These are phyloP conservation scores for Anoplius nigerrimus DNA, from an alignment of 2,888 invertebrate species.

Conservation along the genomic window DNA sequence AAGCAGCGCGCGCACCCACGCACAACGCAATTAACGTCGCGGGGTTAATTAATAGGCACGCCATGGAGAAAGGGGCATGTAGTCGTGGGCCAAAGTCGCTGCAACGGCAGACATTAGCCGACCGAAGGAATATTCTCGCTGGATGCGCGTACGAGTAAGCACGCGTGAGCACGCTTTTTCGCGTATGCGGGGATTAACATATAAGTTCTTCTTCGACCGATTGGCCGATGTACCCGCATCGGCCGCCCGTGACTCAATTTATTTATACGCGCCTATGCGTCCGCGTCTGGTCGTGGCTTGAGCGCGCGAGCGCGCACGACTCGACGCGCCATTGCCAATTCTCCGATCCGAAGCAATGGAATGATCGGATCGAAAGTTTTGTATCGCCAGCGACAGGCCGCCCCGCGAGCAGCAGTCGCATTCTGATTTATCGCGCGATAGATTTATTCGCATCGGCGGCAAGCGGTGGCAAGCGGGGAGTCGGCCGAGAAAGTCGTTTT, in stretches of 20 bases:
- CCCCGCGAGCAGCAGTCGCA: neutral
- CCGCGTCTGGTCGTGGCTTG: conserved; percentile 16
- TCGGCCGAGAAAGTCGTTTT: conserved; percentile 33
- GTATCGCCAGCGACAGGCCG: neutral
- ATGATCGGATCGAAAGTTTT: no score
- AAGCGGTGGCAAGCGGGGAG: neutral
- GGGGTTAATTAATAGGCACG: conserved; percentile 61
- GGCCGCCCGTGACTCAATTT: no score
- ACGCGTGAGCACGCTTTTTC: no score
- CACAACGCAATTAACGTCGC: conserved; percentile 61
- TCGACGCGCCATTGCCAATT: no score
- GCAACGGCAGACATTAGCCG: conserved; percentile 49
- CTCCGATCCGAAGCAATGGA: no score
- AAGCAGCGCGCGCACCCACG: conserved; percentile 30
- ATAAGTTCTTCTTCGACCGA: no score
- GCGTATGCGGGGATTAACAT: no score
- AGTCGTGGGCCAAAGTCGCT: conserved; percentile 50
- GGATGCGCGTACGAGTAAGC: no score
- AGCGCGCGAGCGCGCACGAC: conserved; percentile 1
- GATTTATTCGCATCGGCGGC: neutral
- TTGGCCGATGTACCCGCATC: no score
- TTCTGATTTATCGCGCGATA: neutral
- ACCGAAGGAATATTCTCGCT: conserved; percentile 47
- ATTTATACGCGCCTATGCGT: neutral
- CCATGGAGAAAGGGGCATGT: conserved; percentile 49